phyloP scores from a whole-genome alignment of 2,797 vertebrate genomes.

The Poecilia wingei region DNA sequence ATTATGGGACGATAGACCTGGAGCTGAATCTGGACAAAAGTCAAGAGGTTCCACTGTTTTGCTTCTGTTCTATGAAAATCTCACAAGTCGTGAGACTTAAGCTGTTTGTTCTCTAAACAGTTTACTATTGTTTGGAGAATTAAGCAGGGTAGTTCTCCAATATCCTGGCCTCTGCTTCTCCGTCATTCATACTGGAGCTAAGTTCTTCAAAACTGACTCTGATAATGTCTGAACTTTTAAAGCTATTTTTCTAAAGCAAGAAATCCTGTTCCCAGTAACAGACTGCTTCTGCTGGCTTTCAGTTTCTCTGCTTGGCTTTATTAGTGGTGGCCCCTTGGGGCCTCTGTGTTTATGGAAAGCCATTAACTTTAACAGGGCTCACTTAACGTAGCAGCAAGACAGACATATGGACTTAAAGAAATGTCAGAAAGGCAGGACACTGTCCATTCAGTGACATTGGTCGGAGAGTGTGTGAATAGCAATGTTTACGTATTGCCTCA shows the following conservation, averaged over 20 bases:
- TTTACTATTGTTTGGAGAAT: no score
- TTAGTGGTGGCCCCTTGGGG: slow-evolving; percentile 68
- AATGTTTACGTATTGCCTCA: not conserved
- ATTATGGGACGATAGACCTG: not conserved
- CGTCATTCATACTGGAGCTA: not conserved
- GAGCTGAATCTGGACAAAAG: not conserved
- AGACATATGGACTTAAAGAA: slow-evolving; percentile 45
- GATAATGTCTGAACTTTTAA: not conserved
- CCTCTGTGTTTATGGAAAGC: slow-evolving; percentile 65
- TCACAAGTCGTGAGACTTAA: not conserved
- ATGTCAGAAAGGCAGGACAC: slow-evolving; percentile 26
- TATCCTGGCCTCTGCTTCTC: not conserved
- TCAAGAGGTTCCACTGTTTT: not conserved
- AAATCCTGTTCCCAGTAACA: slow-evolving; percentile 53
- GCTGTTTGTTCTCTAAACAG: no score
- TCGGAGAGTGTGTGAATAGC: not conserved
- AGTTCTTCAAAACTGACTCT: not conserved
- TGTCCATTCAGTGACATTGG: not conserved
- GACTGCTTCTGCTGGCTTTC: slow-evolving; percentile 58
- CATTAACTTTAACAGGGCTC: slow-evolving; percentile 77
- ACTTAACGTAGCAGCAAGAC: slow-evolving; percentile 35
- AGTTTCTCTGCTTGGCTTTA: slow-evolving; percentile 55
- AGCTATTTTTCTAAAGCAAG: slow-evolving; percentile 20
- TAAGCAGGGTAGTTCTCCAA: not conserved
- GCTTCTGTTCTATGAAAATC: not conserved